Base-by-base conservation (phyloP, 2,113 vertebrate genomes). In the Xiphophorus maculatus region DNA sequence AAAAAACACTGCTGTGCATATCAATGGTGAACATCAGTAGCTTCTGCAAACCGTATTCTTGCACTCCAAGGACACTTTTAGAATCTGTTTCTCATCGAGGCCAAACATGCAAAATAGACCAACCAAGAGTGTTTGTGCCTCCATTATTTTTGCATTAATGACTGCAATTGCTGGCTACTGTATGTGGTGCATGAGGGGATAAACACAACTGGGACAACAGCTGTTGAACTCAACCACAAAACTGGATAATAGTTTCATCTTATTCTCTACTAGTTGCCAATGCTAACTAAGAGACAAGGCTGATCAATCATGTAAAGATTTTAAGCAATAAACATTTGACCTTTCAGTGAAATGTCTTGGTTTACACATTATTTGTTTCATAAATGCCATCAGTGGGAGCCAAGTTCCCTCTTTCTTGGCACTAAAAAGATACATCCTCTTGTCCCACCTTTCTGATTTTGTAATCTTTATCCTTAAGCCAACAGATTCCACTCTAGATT, bases 11-110 rank as follows among this genome's bases (percentile, higher is more conserved):
- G 75, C 66, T 44, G 71, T 90, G 91, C 86, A 92, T 89, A 90
- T 90, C 82, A 91, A 90, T 89, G 73, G 78, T 64, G 74, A 62
- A 81, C 84, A 86, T 85, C 87, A 86, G 84, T 75, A 68, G 69
- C 35, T 74, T 74, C 77, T 62, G 69, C 70, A 72, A 83, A 88
- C 77, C 70, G 33, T 71, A 74, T 83, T 72, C 65, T 68, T 81
- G 69, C 65, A 80, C 67, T 82, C 73, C 83, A 89, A 89, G 85
- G 89, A 90, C 85, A 83, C 74, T 69, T 87, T 79, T 73, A 74
- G 74, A 81, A 66, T 87, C 66, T 82, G 35, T 77, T 84, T 78
- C 76, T 89, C 75, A 90, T 84, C 40, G 54, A 77, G 81, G 69
- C 81, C 63, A 75, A 75, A 79, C 35, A 83, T 81, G 80, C 78